phyloP scores from a whole-genome alignment of 1,140 invertebrate genomes.

The Anoplolepis gracilipes region DNA sequence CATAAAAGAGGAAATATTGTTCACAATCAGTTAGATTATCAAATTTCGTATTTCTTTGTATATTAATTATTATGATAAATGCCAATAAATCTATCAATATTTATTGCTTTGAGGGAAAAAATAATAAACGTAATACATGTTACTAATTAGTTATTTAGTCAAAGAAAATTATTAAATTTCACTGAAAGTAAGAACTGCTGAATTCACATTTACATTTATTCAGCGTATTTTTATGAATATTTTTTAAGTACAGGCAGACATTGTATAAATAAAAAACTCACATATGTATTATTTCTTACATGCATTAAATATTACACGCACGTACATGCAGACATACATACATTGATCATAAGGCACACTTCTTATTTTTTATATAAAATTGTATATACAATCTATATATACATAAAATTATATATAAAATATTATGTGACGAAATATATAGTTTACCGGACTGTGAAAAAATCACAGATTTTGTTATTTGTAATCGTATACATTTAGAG shows the following conservation, averaged over 20 bases:
- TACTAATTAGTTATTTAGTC: too few relatives aligned
- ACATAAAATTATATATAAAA: conserved; percentile 13
- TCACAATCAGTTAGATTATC: too few relatives aligned
- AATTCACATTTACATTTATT: not conserved
- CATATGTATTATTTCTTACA: not conserved
- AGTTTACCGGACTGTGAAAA: not conserved
- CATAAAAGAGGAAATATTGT: too few relatives aligned
- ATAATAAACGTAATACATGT: too few relatives aligned
- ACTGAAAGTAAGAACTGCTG: not conserved
- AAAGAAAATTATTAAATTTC: too few relatives aligned
- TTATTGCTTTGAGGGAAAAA: too few relatives aligned
- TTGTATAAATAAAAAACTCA: conserved; percentile 12
- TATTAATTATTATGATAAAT: too few relatives aligned
- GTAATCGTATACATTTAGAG: not conserved
- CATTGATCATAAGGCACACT: not conserved
- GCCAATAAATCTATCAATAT: too few relatives aligned
- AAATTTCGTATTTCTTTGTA: too few relatives aligned
- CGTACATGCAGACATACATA: not conserved
- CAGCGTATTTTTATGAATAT: not conserved
- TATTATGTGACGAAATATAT: not conserved
- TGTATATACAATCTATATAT: not conserved
- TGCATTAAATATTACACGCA: not conserved
- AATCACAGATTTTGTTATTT: not conserved
- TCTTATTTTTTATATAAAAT: not conserved
- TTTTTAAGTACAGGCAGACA: conserved; percentile 5